A percentile compares a stretch with the other conserved stretches of the same genome.
These are phyloP conservation scores for Zygogramma bicolorata DNA, from an alignment of 2,888 invertebrate genomes.

Conservation along the genomic window DNA sequence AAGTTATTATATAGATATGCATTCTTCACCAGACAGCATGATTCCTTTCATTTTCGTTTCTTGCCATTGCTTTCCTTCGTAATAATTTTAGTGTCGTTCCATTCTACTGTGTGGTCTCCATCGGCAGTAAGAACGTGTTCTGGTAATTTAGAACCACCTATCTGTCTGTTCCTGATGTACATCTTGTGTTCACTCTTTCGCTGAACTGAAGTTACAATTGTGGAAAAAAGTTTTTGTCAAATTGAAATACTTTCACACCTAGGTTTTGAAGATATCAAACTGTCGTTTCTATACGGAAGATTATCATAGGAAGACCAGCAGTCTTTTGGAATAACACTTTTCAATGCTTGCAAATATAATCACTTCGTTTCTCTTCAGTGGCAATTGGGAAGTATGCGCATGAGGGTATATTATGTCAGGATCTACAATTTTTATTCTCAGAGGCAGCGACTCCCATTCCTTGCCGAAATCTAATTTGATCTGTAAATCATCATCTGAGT, in stretches of 20 bases:
- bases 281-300: neutral
- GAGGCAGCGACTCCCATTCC: conserved; percentile 18
- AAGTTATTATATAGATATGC: no score
- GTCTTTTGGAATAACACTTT: conserved; percentile 1
- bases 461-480: conserved; percentile 19
- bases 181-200: no score
- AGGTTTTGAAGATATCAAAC: neutral
- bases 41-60: no score
- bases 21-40: no score
- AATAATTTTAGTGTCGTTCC: no score
- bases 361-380: conserved; percentile 22
- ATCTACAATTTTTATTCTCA: conserved; percentile 12
- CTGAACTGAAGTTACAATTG: no score
- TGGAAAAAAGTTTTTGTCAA: no score
- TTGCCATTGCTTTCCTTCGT: no score
- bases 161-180: no score
- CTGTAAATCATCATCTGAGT: conserved; percentile 16
- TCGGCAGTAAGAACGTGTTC: no score
- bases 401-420: conserved; percentile 19
- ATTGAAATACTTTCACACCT: neutral
- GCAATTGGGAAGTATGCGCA: conserved; percentile 21
- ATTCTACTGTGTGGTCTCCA: no score
- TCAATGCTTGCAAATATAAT: conserved; percentile 10
- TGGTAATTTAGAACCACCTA: no score
- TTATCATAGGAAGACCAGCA: neutral